These are phyloP conservation scores for Chloromyia formosa DNA, from an alignment of 2,888 invertebrate species.

Conservation along the genomic window DNA sequence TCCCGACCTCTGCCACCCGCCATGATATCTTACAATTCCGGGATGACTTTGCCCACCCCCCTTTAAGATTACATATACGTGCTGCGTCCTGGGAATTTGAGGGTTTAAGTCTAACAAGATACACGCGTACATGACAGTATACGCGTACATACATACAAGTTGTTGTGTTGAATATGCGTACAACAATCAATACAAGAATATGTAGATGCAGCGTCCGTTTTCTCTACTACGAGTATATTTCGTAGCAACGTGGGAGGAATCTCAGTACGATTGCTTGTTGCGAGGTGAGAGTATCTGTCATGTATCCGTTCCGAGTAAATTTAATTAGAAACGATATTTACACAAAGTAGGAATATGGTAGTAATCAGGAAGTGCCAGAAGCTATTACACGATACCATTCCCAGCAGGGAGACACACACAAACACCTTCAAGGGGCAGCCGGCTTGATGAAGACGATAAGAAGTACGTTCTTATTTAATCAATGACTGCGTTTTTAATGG, in stretches of 20 bases:
- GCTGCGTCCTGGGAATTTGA: background rate
- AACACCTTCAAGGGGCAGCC: background rate
- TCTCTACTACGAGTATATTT: background rate
- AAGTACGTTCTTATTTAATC: background rate
- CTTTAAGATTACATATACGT: background rate
- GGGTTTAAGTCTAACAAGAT: constrained; percentile 5
- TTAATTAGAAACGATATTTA: constrained; percentile 29
- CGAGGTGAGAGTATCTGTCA: constrained; percentile 21
- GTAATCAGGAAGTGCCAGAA: constrained; percentile 11
- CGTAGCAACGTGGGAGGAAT: background rate
- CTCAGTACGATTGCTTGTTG: background rate
- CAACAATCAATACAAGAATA: no score
- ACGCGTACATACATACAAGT: background rate
- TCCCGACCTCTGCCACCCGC: background rate
- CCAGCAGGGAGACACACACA: background rate
- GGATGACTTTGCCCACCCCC: background rate
- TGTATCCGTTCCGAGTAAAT: constrained; percentile 34
- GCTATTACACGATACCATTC: background rate
- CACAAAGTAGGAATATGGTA: constrained; percentile 1
- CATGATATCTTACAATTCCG: background rate
- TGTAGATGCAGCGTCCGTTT: no score
- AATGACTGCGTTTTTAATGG: background rate
- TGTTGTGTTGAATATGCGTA: no score
- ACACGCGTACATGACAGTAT: background rate
- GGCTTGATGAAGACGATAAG: background rate